Conservation (phyloP, 2,113 vertebrate species). For the Corydoras sp. region DNA sequence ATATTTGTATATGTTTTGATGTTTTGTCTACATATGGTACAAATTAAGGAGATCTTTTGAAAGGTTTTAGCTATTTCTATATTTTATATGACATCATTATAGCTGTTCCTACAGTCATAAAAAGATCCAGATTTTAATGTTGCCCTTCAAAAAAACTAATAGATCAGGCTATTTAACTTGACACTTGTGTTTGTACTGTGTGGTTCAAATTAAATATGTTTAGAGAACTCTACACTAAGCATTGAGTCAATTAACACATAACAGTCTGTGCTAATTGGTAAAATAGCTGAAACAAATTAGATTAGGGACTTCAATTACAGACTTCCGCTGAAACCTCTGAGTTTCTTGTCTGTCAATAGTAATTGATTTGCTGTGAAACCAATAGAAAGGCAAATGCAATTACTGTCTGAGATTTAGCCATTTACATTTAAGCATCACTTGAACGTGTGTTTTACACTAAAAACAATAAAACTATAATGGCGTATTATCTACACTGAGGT, state of each 20-base stretch:
- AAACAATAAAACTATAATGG: background rate
- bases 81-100: no score
- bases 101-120: no score
- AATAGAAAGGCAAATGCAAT: slow-evolving; percentile 20
- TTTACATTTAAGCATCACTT: slow-evolving; percentile 18
- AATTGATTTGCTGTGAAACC: slow-evolving; percentile 33
- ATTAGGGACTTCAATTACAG: slow-evolving; percentile 74
- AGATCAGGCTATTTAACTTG: background rate
- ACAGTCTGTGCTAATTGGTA: slow-evolving; percentile 68
- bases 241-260: slow-evolving; percentile 64
- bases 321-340: slow-evolving; percentile 40
- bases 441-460: background rate
- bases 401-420: slow-evolving; percentile 16
- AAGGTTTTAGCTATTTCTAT: no score
- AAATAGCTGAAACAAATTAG: slow-evolving; percentile 65
- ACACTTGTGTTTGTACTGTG: slow-evolving; percentile 9
- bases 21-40: no score
- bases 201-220: slow-evolving; percentile 60
- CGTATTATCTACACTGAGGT: slow-evolving; percentile 43
- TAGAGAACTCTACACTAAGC: slow-evolving; percentile 62
- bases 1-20: no score
- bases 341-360: slow-evolving; percentile 23
- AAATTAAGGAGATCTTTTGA: no score
- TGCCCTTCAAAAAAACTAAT: background rate
- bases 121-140: background rate